Percentiles rank a stretch among this genome's conserved stretches.
These are phyloP conservation scores for Thunnus thynnus DNA, from an alignment of 2,113 vertebrate species.

Conservation along the genomic window DNA sequence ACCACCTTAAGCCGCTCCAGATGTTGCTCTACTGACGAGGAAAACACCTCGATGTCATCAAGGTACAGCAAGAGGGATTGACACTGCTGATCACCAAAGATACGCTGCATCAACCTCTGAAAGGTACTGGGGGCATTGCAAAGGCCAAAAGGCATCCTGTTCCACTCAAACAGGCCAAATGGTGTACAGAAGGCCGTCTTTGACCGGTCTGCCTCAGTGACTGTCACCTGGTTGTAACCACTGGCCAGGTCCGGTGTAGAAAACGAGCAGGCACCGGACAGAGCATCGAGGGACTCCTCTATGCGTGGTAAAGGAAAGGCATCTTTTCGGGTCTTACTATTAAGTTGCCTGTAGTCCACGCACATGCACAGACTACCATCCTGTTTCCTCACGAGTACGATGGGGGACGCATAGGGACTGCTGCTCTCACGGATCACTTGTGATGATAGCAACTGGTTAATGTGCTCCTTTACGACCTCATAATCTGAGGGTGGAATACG, in stretches of 20 bases:
- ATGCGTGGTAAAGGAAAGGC: neutral
- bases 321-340: neutral
- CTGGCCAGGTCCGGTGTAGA: too few relatives aligned
- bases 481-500: neutral
- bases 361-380: neutral
- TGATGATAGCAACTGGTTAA: neutral
- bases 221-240: too few relatives aligned
- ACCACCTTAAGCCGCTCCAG: neutral
- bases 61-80: neutral
- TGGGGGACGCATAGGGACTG: neutral
- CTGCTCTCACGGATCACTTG: neutral
- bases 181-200: too few relatives aligned
- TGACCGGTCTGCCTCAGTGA: too few relatives aligned
- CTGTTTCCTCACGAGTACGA: neutral
- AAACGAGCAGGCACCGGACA: too few relatives aligned
- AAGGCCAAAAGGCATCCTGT: too few relatives aligned
- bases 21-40: too few relatives aligned
- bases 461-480: neutral
- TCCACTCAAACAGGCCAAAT: too few relatives aligned
- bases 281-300: too few relatives aligned
- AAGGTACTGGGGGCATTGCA: too few relatives aligned
- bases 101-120: too few relatives aligned
- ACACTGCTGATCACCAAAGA: too few relatives aligned
- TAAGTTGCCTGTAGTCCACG: neutral
- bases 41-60: neutral